A percentile compares a stretch with the other conserved stretches of the same genome.
These are phyloP conservation scores for Drosophila yooni DNA, from an alignment of 2,888 invertebrate species.

Conservation along the genomic window DNA sequence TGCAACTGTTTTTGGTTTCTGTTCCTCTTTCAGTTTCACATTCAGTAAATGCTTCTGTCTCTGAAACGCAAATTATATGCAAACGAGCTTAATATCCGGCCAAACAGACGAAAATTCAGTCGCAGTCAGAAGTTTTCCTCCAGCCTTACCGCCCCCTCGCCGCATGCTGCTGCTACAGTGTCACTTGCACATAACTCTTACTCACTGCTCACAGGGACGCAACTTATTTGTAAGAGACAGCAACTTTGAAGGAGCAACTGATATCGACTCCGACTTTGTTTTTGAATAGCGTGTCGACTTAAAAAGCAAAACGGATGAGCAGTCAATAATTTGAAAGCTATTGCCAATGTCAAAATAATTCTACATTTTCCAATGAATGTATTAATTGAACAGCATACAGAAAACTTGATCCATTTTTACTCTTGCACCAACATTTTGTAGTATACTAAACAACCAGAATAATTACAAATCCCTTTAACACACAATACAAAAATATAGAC, in stretches of 20 bases:
- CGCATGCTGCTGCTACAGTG: background rate
- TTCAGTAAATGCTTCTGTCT: conserved; percentile 55
- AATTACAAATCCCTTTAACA: background rate
- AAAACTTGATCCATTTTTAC: background rate
- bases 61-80: conserved; percentile 79
- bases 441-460: background rate
- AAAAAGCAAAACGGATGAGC: background rate
- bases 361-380: background rate
- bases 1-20: conserved; percentile 37
- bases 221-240: conserved; percentile 11
- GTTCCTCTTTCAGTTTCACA: conserved; percentile 30
- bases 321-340: background rate
- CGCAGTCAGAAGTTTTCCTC: conserved; percentile 9
- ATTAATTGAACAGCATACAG: background rate
- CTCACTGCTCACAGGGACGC: conserved; percentile 9
- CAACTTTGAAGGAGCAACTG: conserved; percentile 2
- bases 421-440: background rate
- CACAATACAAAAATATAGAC: background rate
- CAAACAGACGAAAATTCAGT: conserved; percentile 69
- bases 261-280: background rate
- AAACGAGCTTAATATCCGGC: conserved; percentile 81
- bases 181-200: conserved; percentile 6
- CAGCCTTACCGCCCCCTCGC: background rate
- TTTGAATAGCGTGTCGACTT: too few relatives aligned
- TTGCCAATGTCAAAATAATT: background rate